Base-by-base conservation (phyloP, 2,113 vertebrate species). In the Calidris pugnax region DNA sequence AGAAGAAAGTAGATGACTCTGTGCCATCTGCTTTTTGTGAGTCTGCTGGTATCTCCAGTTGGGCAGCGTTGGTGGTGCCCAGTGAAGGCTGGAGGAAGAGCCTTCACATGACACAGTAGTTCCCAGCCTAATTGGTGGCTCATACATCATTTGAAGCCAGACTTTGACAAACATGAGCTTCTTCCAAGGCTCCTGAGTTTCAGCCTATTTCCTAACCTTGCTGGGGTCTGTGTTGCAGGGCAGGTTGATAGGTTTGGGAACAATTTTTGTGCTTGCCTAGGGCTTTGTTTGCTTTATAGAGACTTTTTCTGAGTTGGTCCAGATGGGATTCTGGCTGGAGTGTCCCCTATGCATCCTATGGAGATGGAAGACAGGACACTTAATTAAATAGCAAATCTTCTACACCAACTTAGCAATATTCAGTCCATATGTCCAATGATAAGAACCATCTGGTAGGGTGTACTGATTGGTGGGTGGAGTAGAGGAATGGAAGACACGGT, bases 391-490 rank as follows among this genome's bases (percentile, higher is more conserved):
- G 84, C 15, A 64, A 91, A 67, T 93, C 66, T 85, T 95, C 89
- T 85, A 73, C 87, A 95, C 62, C 71, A 91, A 4, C 21, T 94
- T 95, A 96, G 80, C 88, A 96, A 90, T 95, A 94, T 96, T 96
- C 96, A 78, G 86, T 95, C 95, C 95, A 94, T 97, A 92, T 95
- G 95, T 93, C 93, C 95, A 89, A 87, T 92, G 95, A 95, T 96
- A 94, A 83, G 87, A 96, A 96, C 95, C 94, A 96, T 97, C 94
- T 97, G 94, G 62, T 85, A 77, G 88, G 91, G 69, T 56, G 84
- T 93, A 59, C 84, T 79, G 84, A 15, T 90, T 97, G 59, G 93
- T 96, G 93, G 94, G 96, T 96, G 93, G 92, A 94, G 94, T 67
- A 79, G 63, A 78, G 71, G 74, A 96, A 91, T 95, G 84, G 90